Percentiles rank a stretch among this genome's conserved stretches.
Evolutionary conservation across 1,140 invertebrate genomes (phyloP).

Genomic region (Ooceraea biroi): DNA sequence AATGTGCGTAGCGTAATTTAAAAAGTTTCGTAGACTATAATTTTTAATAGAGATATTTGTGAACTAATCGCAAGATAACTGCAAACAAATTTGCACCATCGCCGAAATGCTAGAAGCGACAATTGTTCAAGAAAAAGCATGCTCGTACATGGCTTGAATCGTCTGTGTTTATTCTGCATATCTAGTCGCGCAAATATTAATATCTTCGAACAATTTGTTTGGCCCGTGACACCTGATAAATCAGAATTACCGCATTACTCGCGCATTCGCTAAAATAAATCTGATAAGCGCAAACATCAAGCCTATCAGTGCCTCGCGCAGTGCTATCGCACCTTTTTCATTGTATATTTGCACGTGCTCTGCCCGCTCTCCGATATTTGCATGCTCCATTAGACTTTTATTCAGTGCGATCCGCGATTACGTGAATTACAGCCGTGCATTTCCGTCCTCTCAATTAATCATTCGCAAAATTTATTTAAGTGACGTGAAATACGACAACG

Average conservation of each 20-base stretch:
- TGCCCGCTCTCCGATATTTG: slow-evolving; percentile 12
- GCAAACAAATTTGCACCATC: background rate
- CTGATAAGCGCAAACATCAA: slow-evolving; percentile 35
- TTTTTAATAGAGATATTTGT: background rate
- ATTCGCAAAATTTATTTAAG: slow-evolving; percentile 48
- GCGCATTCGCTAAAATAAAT: slow-evolving; percentile 7
- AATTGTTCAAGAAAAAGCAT: background rate
- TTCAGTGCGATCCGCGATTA: background rate
- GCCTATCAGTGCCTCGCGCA: background rate
- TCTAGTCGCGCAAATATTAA: background rate
- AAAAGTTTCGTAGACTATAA: background rate
- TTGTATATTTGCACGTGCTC: slow-evolving; percentile 18
- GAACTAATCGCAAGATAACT: background rate
- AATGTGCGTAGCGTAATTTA: background rate
- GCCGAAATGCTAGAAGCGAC: background rate
- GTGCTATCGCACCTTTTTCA: slow-evolving; percentile 16
- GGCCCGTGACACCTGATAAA: slow-evolving; percentile 19
- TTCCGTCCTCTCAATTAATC: slow-evolving; percentile 48
- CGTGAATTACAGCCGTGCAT: slow-evolving; percentile 32
- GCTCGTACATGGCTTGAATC: background rate
- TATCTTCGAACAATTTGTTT: slow-evolving; percentile 8
- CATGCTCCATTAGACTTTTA: slow-evolving; percentile 12
- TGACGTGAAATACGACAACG: slow-evolving; percentile 34
- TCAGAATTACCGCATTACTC: slow-evolving; percentile 10
- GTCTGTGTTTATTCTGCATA: slow-evolving; percentile 24